Conservation (phyloP, 2,113 vertebrate species). For the Nothoprocta pentlandii region DNA sequence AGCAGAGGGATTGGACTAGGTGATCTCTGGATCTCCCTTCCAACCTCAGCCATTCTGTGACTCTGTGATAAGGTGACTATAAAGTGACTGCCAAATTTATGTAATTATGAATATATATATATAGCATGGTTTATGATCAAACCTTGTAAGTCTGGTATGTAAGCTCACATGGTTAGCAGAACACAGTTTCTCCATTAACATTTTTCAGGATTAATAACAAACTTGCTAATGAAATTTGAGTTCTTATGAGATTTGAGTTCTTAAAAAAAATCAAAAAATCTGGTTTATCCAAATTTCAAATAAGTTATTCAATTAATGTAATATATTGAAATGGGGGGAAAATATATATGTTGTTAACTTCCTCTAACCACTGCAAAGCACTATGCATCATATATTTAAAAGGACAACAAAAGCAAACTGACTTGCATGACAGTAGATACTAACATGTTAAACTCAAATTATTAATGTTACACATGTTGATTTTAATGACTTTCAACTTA, state of each 20-base stretch:
- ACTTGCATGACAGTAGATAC: background rate
- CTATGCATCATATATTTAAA: background rate
- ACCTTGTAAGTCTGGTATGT: background rate
- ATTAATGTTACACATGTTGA: background rate
- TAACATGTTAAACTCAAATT: background rate
- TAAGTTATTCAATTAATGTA: background rate
- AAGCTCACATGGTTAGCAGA: background rate
- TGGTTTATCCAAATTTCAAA: background rate
- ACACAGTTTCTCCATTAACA: background rate
- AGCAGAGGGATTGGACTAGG: too few species aligned
- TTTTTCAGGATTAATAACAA: background rate
- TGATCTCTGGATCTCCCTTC: too few species aligned
- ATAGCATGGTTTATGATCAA: background rate
- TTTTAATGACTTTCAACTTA: background rate
- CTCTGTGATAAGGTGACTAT: background rate
- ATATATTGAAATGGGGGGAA: background rate
- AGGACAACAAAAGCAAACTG: background rate
- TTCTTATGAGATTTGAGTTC: background rate
- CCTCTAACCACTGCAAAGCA: background rate
- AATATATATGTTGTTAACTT: too few species aligned
- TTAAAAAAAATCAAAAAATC: too few species aligned
- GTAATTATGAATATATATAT: background rate
- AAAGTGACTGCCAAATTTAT: background rate
- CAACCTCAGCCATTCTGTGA: too few species aligned
- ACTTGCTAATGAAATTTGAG: background rate